A percentile compares a stretch with the other conserved stretches of the same genome.
Conservation (phyloP, 2,888 invertebrate genomes). For the Hirtodrosophila histrioides region DNA sequence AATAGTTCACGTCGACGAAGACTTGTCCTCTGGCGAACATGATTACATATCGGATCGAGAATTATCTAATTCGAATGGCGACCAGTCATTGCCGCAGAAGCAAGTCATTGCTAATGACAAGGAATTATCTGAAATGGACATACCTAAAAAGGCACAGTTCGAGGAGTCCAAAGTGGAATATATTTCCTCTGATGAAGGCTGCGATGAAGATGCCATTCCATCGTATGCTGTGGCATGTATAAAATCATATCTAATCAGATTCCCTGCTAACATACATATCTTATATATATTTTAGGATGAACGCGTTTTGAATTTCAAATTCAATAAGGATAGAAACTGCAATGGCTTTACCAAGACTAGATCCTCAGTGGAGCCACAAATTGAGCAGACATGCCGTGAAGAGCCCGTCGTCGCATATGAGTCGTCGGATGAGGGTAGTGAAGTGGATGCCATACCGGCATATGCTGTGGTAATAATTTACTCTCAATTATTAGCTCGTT, state of each 20-base stretch:
- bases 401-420: slow-evolving; percentile 2
- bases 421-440: slow-evolving; percentile 58
- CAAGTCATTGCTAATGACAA: background rate
- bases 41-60: background rate
- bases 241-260: background rate
- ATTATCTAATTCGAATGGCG: background rate
- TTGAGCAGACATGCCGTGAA: background rate
- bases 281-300: slow-evolving; percentile 11
- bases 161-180: background rate
- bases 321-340: background rate
- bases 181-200: slow-evolving; percentile 19
- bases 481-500: background rate
- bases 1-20: background rate
- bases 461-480: slow-evolving; percentile 73
- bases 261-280: background rate
- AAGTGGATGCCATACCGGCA: slow-evolving; percentile 75
- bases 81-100: background rate
- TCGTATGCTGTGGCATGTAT: slow-evolving; percentile 11
- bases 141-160: background rate
- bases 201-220: slow-evolving; percentile 22
- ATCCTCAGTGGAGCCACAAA: background rate
- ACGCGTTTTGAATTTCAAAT: slow-evolving; percentile 2
- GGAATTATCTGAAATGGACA: background rate
- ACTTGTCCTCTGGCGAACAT: background rate
- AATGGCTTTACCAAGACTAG: background rate